These are phyloP conservation scores for Eupithecia exiguata DNA, from an alignment of 2,888 invertebrate genomes.

Conservation along the genomic window DNA sequence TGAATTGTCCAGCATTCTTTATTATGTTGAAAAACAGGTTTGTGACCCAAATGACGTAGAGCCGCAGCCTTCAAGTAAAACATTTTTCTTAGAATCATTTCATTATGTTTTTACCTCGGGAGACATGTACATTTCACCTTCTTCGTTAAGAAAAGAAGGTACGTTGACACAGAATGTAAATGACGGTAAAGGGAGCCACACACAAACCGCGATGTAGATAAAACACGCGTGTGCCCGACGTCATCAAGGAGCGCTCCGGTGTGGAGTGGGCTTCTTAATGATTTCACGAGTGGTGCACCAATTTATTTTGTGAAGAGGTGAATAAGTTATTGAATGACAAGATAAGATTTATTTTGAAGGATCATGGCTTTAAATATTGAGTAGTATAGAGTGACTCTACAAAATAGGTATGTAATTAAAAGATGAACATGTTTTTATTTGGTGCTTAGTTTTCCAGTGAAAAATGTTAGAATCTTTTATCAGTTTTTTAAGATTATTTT, in stretches of 20 bases:
- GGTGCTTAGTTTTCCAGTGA: not conserved
- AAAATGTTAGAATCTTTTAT: not conserved
- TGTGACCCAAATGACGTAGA: too few species aligned
- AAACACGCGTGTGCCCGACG: constrained; percentile 72
- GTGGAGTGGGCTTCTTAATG: constrained; percentile 56
- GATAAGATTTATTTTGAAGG: not conserved
- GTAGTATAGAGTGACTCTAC: not conserved
- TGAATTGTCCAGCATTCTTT: too few species aligned
- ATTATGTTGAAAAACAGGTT: too few species aligned
- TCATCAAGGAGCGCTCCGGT: constrained; percentile 50
- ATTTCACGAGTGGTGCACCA: constrained; percentile 12
- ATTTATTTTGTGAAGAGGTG: constrained; percentile 17
- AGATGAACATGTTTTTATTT: too few species aligned
- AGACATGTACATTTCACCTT: not conserved
- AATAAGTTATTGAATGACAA: constrained; percentile 10
- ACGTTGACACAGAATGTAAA: constrained; percentile 28
- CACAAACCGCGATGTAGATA: constrained; percentile 65
- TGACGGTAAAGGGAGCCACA: constrained; percentile 23
- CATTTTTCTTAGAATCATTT: too few species aligned
- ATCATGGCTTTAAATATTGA: not conserved
- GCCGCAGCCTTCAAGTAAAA: too few species aligned
- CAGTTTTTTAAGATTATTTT: not conserved
- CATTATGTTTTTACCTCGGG: not conserved
- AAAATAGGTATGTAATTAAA: not conserved
- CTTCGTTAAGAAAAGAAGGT: constrained; percentile 2